Conservation (phyloP, 2,888 invertebrate genomes). For the Oxyscelio sp. region DNA sequence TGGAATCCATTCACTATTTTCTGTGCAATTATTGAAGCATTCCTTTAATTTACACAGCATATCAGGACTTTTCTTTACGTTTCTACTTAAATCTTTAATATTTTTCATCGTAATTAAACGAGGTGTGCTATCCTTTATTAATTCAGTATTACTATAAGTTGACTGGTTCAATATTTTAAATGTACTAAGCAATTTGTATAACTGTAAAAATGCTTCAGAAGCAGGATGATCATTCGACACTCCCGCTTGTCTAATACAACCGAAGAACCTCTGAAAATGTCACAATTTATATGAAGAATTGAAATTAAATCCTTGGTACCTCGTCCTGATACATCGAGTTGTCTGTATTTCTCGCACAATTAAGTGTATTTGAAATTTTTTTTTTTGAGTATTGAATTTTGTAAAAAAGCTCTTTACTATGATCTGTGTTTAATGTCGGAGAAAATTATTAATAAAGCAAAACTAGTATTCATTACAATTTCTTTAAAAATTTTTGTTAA, state of each 20-base stretch:
- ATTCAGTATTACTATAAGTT: constrained; percentile 1
- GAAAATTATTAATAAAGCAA: too few species aligned
- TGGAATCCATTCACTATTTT: constrained; percentile 7
- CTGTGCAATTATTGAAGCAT: constrained; percentile 2
- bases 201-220: neutral
- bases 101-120: neutral
- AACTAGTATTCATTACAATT: too few species aligned
- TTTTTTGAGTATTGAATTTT: too few species aligned
- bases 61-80: constrained; percentile 3
- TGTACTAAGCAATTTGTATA: constrained; percentile 7
- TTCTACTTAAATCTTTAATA: constrained; percentile 2
- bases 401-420: too few species aligned
- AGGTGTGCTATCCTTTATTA: neutral
- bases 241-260: constrained; percentile 11
- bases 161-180: constrained; percentile 1
- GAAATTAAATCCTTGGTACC: too few species aligned
- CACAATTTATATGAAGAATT: too few species aligned
- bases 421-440: too few species aligned
- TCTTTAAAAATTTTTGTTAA: too few species aligned
- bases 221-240: constrained; percentile 1
- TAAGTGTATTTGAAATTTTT: too few species aligned
- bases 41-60: neutral
- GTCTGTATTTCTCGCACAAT: too few species aligned
- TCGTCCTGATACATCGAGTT: too few species aligned
- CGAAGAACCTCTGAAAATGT: constrained; percentile 17